Conservation (phyloP, 2,888 invertebrate species). For the Thysanoteuthis rhombus region DNA sequence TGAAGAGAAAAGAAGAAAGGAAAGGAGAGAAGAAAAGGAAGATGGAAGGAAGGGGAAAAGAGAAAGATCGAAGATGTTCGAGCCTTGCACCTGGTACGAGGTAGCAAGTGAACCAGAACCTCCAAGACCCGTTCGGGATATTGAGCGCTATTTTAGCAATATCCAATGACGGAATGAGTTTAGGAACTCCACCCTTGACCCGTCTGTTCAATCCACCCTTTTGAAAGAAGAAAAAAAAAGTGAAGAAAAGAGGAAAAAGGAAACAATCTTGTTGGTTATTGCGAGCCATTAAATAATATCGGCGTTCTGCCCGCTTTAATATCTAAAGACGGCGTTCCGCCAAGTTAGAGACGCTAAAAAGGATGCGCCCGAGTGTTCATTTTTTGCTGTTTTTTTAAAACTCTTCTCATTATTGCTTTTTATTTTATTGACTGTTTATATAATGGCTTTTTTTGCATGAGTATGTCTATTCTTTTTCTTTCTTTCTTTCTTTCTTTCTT, state of each 20-base stretch:
- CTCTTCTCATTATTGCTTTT: not conserved
- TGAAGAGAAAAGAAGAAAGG: too few relatives aligned
- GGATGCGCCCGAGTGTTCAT: not conserved
- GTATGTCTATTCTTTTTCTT: not conserved
- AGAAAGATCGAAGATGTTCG: not conserved
- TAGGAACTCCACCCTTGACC: not conserved
- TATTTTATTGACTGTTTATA: slow-evolving; percentile 12
- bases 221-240: not conserved
- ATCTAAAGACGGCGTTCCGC: not conserved
- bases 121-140: not conserved
- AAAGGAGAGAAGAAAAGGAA: not conserved
- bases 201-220: not conserved
- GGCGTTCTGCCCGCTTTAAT: slow-evolving; percentile 12
- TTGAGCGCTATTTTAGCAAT: not conserved
- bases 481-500: not conserved
- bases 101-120: not conserved
- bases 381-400: not conserved
- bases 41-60: not conserved
- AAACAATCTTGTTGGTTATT: not conserved
- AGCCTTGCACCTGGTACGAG: not conserved
- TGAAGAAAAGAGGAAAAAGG: not conserved
- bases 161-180: not conserved
- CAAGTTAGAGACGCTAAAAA: slow-evolving; percentile 12
- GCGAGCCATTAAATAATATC: not conserved
- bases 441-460: not conserved